Evolutionary conservation across 2,797 vertebrate species (phyloP), one percentile per base, ranked within the genome.

Genomic region (Pagetopsis macropterus): DNA sequence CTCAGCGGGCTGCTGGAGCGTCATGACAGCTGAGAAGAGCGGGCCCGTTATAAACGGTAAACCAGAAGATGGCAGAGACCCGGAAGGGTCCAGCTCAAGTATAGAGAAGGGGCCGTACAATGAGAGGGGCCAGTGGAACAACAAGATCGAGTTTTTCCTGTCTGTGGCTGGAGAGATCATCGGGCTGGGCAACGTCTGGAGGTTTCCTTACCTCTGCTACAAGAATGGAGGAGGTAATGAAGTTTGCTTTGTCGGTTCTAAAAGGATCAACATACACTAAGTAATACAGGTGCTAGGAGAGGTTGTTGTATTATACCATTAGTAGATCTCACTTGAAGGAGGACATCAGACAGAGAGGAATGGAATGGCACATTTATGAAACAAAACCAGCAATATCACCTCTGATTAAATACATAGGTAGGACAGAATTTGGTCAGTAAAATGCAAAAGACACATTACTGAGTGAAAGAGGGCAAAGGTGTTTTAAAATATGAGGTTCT

Each of bases 121-220:
- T 59, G 98, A 99, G 90, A 95, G 98, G 72, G 98, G 98, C 75
- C 98, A 99, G 43, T 99, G 98, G 98, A 99, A 97, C 94, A 99
- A 98, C 91, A 99, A 99, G 94, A 92, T 99, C 51, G 98, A 99
- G 93, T 99, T 99, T 87, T 81, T 99, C 86, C 94, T 99, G 79
- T 99, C 98, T 43, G 98, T 99, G 92, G 98, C 98, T 0, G 98
- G 98, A 87, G 98, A 99, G 92, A 99, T 99, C 89, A 98, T 99
- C 46, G 98, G 98, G 27, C 88, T 99, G 83, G 98, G 98, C 52
- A 99, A 99, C 2, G 98, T 99, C 41, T 99, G 98, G 98, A 95
- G 98, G 86, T 99, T 99, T 88, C 98, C 98, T 0, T 99, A 99
- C 86, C 97, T 99, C 82, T 99, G 98, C 92, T 99, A 99, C 95